Conservation (phyloP, 1,140 invertebrate species). For the Trachymyrmex septentrionalis region DNA sequence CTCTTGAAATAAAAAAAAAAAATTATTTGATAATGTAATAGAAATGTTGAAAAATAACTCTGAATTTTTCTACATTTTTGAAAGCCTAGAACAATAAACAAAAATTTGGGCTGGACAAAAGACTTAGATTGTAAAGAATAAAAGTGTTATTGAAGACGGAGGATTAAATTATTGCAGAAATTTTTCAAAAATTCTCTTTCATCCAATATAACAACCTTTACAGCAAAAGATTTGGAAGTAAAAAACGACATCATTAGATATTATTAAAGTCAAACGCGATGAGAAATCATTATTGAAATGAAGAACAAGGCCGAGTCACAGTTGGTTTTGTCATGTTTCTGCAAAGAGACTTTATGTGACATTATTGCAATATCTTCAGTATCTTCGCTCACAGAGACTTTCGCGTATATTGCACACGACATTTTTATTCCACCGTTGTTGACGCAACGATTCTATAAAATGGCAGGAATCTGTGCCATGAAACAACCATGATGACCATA, state of each 20-base stretch:
- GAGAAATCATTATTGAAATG: neutral
- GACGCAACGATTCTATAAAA: conserved; percentile 62
- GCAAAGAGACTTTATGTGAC: conserved; percentile 17
- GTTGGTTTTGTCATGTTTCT: neutral
- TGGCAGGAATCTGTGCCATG: conserved; percentile 60
- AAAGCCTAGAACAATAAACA: no score
- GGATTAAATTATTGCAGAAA: neutral
- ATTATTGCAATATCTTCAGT: conserved; percentile 36
- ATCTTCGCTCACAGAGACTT: conserved; percentile 3
- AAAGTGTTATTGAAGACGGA: no score
- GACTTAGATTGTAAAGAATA: no score
- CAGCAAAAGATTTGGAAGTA: no score
- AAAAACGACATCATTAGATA: neutral
- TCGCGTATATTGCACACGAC: conserved; percentile 20
- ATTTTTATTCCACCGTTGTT: conserved; percentile 53
- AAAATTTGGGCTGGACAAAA: no score
- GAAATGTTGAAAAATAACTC: no score
- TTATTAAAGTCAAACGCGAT: neutral
- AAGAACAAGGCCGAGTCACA: neutral
- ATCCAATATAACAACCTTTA: neutral
- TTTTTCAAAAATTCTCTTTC: neutral
- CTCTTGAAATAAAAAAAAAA: no score
- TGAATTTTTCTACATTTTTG: no score
- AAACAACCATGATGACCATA: conserved; percentile 19
- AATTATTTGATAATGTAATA: no score